These are phyloP conservation scores for Semibalanus balanoides DNA, from an alignment of 1,140 invertebrate genomes.

Conservation along the genomic window DNA sequence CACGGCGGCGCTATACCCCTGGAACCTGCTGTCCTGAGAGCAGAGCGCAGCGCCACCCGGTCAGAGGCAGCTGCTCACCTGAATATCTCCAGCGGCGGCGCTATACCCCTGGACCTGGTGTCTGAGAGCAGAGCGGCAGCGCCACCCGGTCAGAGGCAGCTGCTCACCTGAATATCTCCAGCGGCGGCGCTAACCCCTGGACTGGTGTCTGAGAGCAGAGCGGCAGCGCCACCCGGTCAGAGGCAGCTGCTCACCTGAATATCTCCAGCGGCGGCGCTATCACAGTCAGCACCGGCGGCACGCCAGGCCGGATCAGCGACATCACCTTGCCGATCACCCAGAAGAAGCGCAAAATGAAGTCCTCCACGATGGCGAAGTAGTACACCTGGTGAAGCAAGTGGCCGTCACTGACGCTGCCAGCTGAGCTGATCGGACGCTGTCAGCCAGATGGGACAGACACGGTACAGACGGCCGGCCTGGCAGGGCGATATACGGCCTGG, in stretches of 20 bases:
- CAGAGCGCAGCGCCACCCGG: too few species aligned
- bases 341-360: constrained; percentile 80
- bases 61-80: constrained; percentile 37
- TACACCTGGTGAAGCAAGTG: constrained; percentile 43
- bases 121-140: too few species aligned
- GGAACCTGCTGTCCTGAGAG: too few species aligned
- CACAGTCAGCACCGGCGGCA: constrained; percentile 72
- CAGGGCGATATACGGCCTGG: too few species aligned
- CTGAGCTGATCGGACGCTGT: too few species aligned
- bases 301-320: constrained; percentile 62
- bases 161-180: constrained; percentile 80
- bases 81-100: constrained; percentile 88
- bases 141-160: background rate
- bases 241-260: constrained; percentile 47
- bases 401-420: too few species aligned
- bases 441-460: too few species aligned
- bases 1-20: constrained; percentile 76
- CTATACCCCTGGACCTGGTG: too few species aligned
- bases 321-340: constrained; percentile 81
- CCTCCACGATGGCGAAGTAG: constrained; percentile 94
- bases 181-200: constrained; percentile 71
- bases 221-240: too few species aligned
- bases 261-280: constrained; percentile 86
- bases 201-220: too few species aligned
- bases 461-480: too few species aligned